Conservation (phyloP, 2,888 invertebrate species). For the Iselma pallidipennis region DNA sequence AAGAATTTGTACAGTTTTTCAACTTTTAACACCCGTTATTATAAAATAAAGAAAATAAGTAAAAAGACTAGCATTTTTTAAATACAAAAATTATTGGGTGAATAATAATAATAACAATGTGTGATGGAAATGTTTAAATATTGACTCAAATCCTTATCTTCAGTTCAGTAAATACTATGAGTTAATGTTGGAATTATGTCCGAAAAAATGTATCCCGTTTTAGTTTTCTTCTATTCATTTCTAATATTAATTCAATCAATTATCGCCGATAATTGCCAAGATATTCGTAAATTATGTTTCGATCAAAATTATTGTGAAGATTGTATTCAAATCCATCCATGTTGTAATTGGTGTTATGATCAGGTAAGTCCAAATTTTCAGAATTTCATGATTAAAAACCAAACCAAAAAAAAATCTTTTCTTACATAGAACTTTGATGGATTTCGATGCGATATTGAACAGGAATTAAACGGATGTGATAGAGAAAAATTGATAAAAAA, state of each 20-base stretch:
- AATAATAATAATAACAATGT: too few species aligned
- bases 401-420: too few species aligned
- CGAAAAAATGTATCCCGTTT: too few species aligned
- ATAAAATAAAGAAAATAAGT: too few species aligned
- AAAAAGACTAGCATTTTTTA: too few species aligned
- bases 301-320: conserved; percentile 37
- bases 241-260: neutral
- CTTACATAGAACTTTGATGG: conserved; percentile 24
- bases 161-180: too few species aligned
- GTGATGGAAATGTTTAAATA: too few species aligned
- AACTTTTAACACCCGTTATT: too few species aligned
- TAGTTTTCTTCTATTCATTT: neutral
- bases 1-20: too few species aligned
- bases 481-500: conserved; percentile 28
- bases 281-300: conserved; percentile 20
- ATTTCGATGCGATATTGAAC: conserved; percentile 30
- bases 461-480: conserved; percentile 22
- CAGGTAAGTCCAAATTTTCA: conserved; percentile 28
- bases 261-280: neutral
- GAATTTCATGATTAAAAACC: neutral
- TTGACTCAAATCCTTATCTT: too few species aligned
- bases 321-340: conserved; percentile 38
- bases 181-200: too few species aligned
- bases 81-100: too few species aligned
- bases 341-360: conserved; percentile 44